These are phyloP conservation scores for Python bivittatus DNA, from an alignment of 2,113 vertebrate genomes.

Conservation along the genomic window DNA sequence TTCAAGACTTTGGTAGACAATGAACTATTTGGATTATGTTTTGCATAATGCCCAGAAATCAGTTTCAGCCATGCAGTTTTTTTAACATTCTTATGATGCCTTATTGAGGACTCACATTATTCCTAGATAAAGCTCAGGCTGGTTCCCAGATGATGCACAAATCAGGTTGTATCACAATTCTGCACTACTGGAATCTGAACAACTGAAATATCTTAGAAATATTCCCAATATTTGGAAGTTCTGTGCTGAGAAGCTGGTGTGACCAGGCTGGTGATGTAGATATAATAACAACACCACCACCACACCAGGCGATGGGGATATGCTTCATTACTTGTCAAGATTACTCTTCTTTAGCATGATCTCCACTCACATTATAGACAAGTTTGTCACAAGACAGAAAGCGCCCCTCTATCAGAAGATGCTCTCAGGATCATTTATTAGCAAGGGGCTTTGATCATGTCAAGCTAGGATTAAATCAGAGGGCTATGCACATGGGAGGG, in stretches of 20 bases:
- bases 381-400: background rate
- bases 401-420: no score
- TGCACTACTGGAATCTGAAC: background rate
- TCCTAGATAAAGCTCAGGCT: background rate
- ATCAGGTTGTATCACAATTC: background rate
- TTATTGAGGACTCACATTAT: background rate
- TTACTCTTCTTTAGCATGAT: background rate
- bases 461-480: background rate
- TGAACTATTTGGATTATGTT: no score
- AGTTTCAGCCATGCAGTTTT: background rate
- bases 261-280: background rate
- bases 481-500: background rate
- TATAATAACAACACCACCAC: background rate
- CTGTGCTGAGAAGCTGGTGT: background rate
- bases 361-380: background rate
- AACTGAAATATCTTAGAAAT: background rate
- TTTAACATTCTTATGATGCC: background rate
- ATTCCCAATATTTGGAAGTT: background rate
- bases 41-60: no score
- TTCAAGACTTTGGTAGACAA: no score
- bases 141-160: background rate
- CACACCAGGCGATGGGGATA: no score
- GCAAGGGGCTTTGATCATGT: background rate
- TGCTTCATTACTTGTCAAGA: background rate
- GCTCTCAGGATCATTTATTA: background rate